Evolutionary conservation across 2,888 invertebrate species (phyloP), one percentile per base, ranked within the genome.

Genomic region (Leucophenga maculata): DNA sequence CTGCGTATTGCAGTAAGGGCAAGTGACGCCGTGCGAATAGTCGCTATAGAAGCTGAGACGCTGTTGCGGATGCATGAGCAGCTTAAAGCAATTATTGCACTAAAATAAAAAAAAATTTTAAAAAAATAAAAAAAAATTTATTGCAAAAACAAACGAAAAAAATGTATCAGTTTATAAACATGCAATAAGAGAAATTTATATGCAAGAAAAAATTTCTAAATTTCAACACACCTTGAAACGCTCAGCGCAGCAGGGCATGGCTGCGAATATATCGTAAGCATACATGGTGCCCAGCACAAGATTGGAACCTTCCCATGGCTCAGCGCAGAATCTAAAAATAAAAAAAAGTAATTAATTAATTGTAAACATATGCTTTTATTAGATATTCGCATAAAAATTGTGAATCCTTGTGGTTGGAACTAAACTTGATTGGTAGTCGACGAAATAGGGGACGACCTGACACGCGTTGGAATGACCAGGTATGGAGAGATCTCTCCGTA

Each of bases 261-360:
- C 97, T 87, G 98, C 98, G 89, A 99, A 98, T 81, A 99, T 96
- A 89, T 99, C 98, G 87, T 97, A 99, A 72, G 97, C 95, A 90
- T 99, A 99, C 96, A 98, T 97, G 75, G 98, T 97, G 77, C 98
- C 98, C 70, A 98, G 92, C 70, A 98, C 95, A 74, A 98, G 92
- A 66, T 96, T 95, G 26, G 96, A 94, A 31, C 98, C 98, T 86
- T 97, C 95, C 97, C 97, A 97, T 79, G 93, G 93, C 82, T 93
- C 93, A 64, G 92, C 92, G 89, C 97, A 97, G 90, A 93, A 95
- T 85, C 89, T 89, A 60, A 18, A 74, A 75, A 62, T 39, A 39
- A 39, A 39, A 39, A 11, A 39, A 32, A 60, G 57, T 32, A 22
- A 50, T 8, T 22, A n/a, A n/a, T n/a, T n/a, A n/a, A n/a, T n/a